Evolutionary conservation across 2,113 vertebrate genomes (phyloP).

Genomic region (Mustela nigripes): DNA sequence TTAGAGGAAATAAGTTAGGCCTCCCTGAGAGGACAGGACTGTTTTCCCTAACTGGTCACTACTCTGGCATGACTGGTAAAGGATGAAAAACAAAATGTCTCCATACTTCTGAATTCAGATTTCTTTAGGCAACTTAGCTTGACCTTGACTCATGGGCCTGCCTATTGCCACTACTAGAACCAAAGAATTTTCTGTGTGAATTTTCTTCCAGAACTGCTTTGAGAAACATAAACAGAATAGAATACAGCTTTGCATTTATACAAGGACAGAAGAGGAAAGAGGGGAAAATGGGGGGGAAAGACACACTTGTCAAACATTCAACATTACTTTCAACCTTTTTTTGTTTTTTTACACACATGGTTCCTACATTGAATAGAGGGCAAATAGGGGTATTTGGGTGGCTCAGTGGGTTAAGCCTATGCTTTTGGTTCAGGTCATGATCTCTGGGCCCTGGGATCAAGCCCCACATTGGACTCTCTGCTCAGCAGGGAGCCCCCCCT

Average conservation of each 20-base stretch:
- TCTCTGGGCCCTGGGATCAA: no score
- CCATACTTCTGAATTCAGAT: constrained; percentile 34
- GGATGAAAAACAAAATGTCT: constrained; percentile 43
- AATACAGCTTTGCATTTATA: constrained; percentile 34
- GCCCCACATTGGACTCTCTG: no score
- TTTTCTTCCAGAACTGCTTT: constrained; percentile 17
- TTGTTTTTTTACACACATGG: constrained; percentile 10
- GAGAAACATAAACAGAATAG: constrained; percentile 18
- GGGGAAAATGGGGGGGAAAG: not conserved
- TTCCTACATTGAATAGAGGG: no score
- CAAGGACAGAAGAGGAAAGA: not conserved
- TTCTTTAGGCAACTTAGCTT: constrained; percentile 3
- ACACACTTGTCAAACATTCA: not conserved
- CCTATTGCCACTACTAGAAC: not conserved
- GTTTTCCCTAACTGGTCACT: constrained; percentile 1
- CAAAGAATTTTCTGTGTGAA: constrained; percentile 34
- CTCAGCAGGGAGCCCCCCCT: no score
- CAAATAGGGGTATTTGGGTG: no score
- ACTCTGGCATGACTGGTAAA: constrained; percentile 40
- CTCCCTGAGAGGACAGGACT: not conserved
- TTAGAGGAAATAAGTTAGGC: constrained; percentile 43
- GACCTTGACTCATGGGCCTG: not conserved
- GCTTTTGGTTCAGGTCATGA: no score
- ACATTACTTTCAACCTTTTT: not conserved
- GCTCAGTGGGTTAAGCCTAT: no score